phyloP scores from a whole-genome alignment of 2,888 invertebrate species.

The Lacanobia oleracea region DNA sequence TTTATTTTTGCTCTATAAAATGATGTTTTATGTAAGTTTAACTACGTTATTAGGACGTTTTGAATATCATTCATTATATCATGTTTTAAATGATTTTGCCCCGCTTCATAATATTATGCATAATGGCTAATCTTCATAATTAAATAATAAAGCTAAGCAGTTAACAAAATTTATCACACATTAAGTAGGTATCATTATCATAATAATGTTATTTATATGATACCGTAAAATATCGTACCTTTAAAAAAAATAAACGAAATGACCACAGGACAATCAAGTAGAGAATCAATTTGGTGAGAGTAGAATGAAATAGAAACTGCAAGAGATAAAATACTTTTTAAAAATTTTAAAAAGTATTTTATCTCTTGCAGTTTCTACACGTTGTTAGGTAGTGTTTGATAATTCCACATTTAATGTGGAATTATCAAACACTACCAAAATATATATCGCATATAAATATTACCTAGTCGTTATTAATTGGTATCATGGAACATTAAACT shows the following conservation, averaged over 20 bases:
- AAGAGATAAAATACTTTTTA: background rate
- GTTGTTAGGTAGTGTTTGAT: too few relatives aligned
- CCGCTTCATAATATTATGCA: constrained; percentile 33
- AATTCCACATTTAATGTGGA: too few relatives aligned
- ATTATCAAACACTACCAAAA: background rate
- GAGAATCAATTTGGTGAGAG: constrained; percentile 4
- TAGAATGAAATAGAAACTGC: background rate
- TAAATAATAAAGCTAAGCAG: constrained; percentile 48
- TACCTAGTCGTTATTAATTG: background rate
- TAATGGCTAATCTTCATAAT: constrained; percentile 52
- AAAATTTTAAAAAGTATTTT: background rate
- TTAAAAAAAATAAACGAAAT: background rate
- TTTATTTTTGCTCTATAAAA: too few relatives aligned
- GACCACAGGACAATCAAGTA: background rate
- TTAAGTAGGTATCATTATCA: constrained; percentile 45
- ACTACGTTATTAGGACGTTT: background rate
- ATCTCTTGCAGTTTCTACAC: background rate
- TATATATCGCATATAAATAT: background rate
- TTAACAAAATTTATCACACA: constrained; percentile 50
- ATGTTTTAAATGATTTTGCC: constrained; percentile 25
- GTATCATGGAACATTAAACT: background rate
- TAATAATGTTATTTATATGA: constrained; percentile 12
- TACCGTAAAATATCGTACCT: background rate
- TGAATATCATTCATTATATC: constrained; percentile 27
- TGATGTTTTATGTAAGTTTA: background rate